A percentile compares a stretch with the other conserved stretches of the same genome.
Evolutionary conservation across 2,113 vertebrate genomes (phyloP).

Genomic region (Columba janthina): DNA sequence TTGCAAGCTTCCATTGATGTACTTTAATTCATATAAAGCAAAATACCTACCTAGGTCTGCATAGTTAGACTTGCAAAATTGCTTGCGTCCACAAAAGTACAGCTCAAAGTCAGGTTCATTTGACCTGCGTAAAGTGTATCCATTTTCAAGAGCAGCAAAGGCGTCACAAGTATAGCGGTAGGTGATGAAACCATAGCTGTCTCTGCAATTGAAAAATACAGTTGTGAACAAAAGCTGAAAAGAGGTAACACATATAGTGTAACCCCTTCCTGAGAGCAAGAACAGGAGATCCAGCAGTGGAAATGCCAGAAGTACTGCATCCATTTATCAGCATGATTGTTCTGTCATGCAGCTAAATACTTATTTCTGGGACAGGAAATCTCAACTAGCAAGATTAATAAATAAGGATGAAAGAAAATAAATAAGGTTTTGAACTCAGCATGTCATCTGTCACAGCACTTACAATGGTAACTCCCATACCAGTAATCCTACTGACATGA

Average conservation of each 20-base stretch:
- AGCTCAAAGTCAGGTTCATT: conserved; percentile 95
- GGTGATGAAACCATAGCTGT: conserved; percentile 99
- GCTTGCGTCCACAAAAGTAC: conserved; percentile 96
- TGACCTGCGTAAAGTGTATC: conserved; percentile 92
- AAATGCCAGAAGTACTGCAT: conserved; percentile 42
- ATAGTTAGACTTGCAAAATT: conserved; percentile 97
- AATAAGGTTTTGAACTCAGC: conserved; percentile 75
- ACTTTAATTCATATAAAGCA: not conserved
- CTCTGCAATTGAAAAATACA: conserved; percentile 83
- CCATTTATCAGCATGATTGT: conserved; percentile 80
- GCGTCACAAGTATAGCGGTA: conserved; percentile 99
- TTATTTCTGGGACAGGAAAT: conserved; percentile 79
- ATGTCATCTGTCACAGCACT: conserved; percentile 73
- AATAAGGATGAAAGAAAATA: conserved; percentile 77
- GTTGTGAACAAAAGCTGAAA: not conserved
- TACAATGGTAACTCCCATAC: conserved; percentile 60
- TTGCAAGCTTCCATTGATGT: not conserved
- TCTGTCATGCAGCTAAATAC: conserved; percentile 78
- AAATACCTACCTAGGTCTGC: conserved; percentile 94
- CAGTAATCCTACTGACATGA: conserved; percentile 39
- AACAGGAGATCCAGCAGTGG: conserved; percentile 12
- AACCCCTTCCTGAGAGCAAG: conserved; percentile 46
- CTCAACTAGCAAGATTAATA: conserved; percentile 81
- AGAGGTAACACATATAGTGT: conserved; percentile 19
- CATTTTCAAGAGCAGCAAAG: conserved; percentile 97